Percentiles rank a stretch among this genome's conserved stretches.
phyloP scores from a whole-genome alignment of 2,888 invertebrate species.

The Ephialtes manifestator region DNA sequence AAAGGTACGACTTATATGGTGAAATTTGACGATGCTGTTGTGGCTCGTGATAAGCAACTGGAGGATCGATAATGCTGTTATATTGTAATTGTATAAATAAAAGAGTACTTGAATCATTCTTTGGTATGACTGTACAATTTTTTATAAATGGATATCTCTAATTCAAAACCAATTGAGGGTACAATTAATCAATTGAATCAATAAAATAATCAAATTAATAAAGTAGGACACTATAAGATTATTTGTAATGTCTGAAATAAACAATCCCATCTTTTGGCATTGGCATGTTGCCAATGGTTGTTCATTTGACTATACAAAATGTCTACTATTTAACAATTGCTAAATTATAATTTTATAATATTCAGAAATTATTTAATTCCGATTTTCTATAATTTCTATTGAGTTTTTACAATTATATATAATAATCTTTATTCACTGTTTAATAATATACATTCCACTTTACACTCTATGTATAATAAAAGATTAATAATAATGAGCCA shows the following conservation, averaged over 20 bases:
- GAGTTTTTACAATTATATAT: too few relatives aligned
- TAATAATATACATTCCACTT: too few relatives aligned
- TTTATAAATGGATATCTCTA: neutral
- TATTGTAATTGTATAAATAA: conserved; percentile 49
- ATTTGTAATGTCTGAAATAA: neutral
- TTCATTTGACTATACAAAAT: neutral
- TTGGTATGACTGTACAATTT: neutral
- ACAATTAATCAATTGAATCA: too few relatives aligned
- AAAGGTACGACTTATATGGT: conserved; percentile 99
- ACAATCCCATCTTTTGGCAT: neutral
- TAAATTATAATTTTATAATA: neutral
- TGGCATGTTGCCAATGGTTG: neutral
- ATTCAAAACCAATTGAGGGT: neutral
- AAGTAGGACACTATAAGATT: neutral
- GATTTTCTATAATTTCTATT: too few relatives aligned
- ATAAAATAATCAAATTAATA: neutral
- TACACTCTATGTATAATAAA: too few relatives aligned
- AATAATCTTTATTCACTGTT: too few relatives aligned
- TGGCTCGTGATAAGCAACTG: conserved; percentile 95
- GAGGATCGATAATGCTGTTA: conserved; percentile 91
- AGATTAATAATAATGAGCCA: too few relatives aligned
- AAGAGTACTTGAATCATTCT: conserved; percentile 24
- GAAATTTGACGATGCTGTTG: conserved; percentile 97
- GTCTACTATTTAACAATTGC: neutral
- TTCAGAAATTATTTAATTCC: too few relatives aligned